Evolutionary conservation across 2,113 vertebrate genomes (phyloP), one percentile per base, ranked within the genome.

Genomic region (Regulus satrapa): DNA sequence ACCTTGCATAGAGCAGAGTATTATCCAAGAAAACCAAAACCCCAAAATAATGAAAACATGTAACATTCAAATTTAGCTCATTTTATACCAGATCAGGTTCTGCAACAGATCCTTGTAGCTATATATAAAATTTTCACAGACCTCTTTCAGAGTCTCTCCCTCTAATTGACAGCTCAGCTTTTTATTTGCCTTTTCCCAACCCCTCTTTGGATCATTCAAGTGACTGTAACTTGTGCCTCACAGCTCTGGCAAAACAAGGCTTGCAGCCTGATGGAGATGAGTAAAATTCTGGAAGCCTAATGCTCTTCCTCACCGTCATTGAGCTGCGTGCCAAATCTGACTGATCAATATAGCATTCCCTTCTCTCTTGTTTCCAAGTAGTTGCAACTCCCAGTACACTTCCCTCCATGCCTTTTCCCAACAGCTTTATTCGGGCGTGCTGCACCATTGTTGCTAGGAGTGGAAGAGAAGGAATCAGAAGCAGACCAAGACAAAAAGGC

Each of bases 261-360:
- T 74, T 86, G 76, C 80, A 92, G 68, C 76, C 80, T 89, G 84
- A 38, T 63, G 69, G 80, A 87, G 61, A 59, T 71, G 87, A 87
- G 85, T 78, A 74, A 89, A 92, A 97, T 63, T 74, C 84, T 84
- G 92, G 87, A 91, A 91, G 38, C 84, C 38, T 59, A 63, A 84
- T 36, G 73, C 56, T 74, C 64, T 69, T 82, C 49, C 75, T 91
- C n/a, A 6, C 61, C 25, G 12, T 54, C 10, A 3, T 29, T 85
- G 73, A 94, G 52, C 76, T 74, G 64, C 1, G 0, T 81, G 68
- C 87, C 94, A 87, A 87, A 86, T 92, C 75, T 45, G 41, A 58
- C 2, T 4, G 41, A 81, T 87, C 77, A n/a, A 8, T 36, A 55
- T 9, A 52, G 24, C n/a, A 3, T 55, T 94, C 85, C 61, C 52